These are phyloP conservation scores for Agelaius tricolor DNA, from an alignment of 2,113 vertebrate species.

Conservation along the genomic window DNA sequence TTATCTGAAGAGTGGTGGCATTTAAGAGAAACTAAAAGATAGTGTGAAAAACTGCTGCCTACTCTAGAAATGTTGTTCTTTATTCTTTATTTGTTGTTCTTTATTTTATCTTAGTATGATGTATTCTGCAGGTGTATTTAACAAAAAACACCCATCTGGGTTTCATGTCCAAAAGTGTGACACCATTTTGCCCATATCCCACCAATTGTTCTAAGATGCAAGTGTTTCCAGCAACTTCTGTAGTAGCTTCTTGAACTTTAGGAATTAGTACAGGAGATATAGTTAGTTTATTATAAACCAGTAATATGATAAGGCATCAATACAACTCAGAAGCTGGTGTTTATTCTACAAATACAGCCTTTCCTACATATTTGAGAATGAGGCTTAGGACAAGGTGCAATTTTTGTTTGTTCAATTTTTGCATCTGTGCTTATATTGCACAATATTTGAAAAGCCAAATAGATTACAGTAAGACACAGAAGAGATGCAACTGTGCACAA, in stretches of 20 bases:
- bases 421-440: not conserved
- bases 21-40: not conserved
- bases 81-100: not conserved
- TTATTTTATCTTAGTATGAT: not conserved
- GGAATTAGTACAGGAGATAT: not conserved
- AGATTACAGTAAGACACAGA: not conserved
- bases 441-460: not conserved
- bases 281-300: not conserved
- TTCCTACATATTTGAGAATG: not conserved
- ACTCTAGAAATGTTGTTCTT: not conserved
- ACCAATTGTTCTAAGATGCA: not conserved
- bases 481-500: not conserved
- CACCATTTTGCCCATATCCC: not conserved
- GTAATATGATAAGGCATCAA: not conserved
- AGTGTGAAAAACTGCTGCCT: not conserved
- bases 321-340: not conserved
- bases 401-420: not conserved
- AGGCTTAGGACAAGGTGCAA: not conserved
- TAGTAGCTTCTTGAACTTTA: not conserved
- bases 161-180: not conserved
- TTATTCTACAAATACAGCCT: not conserved
- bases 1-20: not conserved
- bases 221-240: not conserved
- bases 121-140: not conserved
- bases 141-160: not conserved